These are phyloP conservation scores for Eulimnadia texana DNA, from an alignment of 1,140 invertebrate species.

Conservation along the genomic window DNA sequence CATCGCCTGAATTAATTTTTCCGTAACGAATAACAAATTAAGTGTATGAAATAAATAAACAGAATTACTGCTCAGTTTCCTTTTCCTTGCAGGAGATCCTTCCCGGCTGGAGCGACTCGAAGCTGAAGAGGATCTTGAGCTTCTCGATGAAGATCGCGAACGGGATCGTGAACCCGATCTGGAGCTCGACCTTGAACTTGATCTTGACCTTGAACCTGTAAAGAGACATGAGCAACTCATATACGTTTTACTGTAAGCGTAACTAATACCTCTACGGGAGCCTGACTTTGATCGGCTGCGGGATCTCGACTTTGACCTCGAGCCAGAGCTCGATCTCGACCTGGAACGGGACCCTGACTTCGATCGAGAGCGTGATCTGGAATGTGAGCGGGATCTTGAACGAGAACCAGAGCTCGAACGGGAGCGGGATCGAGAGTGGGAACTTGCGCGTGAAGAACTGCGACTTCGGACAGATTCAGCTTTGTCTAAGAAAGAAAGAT, in stretches of 20 bases:
- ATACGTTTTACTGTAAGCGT: background rate
- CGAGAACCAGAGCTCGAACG: conserved; percentile 25
- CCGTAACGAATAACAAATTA: background rate
- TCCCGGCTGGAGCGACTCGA: conserved; percentile 1
- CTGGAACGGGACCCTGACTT: conserved; percentile 26
- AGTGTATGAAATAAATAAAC: conserved; percentile 1
- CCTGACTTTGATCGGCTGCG: conserved; percentile 7
- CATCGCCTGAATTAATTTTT: conserved; percentile 11
- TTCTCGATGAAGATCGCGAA: conserved; percentile 17
- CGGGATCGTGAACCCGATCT: conserved; percentile 5
- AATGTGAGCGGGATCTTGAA: conserved; percentile 20
- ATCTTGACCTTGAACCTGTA: background rate
- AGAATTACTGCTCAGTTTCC: conserved; percentile 7
- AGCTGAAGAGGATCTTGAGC: background rate
- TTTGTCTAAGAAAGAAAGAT: conserved; percentile 19
- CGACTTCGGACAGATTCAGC: conserved; percentile 8
- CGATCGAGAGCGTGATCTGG: conserved; percentile 24
- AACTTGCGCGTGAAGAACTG: conserved; percentile 15
- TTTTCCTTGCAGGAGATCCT: conserved; percentile 3
- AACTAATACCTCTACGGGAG: background rate
- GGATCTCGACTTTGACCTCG: conserved; percentile 3
- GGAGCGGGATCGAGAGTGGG: conserved; percentile 23
- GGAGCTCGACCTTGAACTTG: conserved; percentile 16
- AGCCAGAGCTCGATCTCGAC: conserved; percentile 24
- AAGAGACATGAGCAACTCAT: background rate